Percentiles rank a stretch among this genome's conserved stretches.
phyloP scores from a whole-genome alignment of 92 coral and sea anemone species.

The Umimayanthus chanpuru region DNA sequence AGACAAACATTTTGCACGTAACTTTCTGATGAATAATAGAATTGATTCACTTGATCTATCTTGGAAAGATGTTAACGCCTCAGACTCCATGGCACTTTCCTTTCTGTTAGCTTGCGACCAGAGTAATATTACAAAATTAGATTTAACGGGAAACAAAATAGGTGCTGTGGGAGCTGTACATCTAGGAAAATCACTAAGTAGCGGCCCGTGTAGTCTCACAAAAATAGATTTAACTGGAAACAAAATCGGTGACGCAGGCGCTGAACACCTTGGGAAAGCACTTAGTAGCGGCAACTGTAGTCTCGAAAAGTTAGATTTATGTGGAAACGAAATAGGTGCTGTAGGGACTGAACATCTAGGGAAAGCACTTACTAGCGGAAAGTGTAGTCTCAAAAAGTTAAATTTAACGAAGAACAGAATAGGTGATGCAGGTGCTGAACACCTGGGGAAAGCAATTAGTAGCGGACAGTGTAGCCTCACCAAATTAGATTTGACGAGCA shows the following conservation, averaged over 20 bases:
- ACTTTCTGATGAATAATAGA: background rate
- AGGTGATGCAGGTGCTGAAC: background rate
- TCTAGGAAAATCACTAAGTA: background rate
- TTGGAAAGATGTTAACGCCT: background rate
- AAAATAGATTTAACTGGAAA: background rate
- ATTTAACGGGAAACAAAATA: background rate
- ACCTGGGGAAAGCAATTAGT: background rate
- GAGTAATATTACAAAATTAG: background rate
- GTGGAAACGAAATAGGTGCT: background rate
- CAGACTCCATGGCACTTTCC: conserved; percentile 7
- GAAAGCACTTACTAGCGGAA: background rate
- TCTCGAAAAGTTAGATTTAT: background rate
- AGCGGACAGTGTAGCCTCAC: background rate
- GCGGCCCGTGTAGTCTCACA: background rate
- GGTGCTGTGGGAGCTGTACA: background rate
- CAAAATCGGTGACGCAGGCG: background rate
- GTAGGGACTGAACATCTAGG: background rate
- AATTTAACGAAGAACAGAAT: background rate
- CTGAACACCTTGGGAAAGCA: background rate
- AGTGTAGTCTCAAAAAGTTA: background rate
- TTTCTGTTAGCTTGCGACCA: background rate
- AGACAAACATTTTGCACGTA: background rate
- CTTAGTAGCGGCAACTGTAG: background rate
- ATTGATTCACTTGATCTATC: background rate
- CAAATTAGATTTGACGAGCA: background rate